A percentile compares a stretch with the other conserved stretches of the same genome.
These are phyloP conservation scores for Goniozus legneri DNA, from an alignment of 1,140 invertebrate species.

Conservation along the genomic window DNA sequence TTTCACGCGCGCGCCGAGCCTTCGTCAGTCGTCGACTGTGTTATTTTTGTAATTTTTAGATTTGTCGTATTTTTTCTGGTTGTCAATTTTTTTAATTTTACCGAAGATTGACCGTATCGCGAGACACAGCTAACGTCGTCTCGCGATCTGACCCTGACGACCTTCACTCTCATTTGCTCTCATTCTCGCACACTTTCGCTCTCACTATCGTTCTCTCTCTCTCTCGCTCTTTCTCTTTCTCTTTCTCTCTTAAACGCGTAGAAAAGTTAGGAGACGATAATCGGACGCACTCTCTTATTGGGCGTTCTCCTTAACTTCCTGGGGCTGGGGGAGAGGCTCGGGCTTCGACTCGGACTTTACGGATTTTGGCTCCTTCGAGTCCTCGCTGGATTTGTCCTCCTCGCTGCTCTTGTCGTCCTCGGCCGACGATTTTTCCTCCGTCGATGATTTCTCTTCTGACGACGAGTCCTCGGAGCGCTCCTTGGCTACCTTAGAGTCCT, in stretches of 20 bases:
- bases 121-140: too few relatives aligned
- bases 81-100: too few relatives aligned
- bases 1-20: too few relatives aligned
- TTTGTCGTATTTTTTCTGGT: too few relatives aligned
- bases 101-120: too few relatives aligned
- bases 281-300: too few relatives aligned
- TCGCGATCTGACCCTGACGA: too few relatives aligned
- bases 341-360: constrained; percentile 14
- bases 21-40: too few relatives aligned
- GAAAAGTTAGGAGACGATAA: too few relatives aligned
- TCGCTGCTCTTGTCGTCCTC: constrained; percentile 30
- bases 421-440: constrained; percentile 26
- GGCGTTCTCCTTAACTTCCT: constrained; percentile 19
- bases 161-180: too few relatives aligned
- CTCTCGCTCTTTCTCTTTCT: constrained; percentile 3
- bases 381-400: constrained; percentile 11
- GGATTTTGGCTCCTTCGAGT: constrained; percentile 19
- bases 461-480: constrained; percentile 20
- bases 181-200: neutral
- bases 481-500: constrained; percentile 16
- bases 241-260: too few relatives aligned
- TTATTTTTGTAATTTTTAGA: too few relatives aligned
- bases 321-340: constrained; percentile 24
- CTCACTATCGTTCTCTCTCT: neutral
- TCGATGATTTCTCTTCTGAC: constrained; percentile 17